Percentiles rank a stretch among this genome's conserved stretches.
Evolutionary conservation across 1,140 invertebrate species (phyloP).

Genomic region (Atta colombica): DNA sequence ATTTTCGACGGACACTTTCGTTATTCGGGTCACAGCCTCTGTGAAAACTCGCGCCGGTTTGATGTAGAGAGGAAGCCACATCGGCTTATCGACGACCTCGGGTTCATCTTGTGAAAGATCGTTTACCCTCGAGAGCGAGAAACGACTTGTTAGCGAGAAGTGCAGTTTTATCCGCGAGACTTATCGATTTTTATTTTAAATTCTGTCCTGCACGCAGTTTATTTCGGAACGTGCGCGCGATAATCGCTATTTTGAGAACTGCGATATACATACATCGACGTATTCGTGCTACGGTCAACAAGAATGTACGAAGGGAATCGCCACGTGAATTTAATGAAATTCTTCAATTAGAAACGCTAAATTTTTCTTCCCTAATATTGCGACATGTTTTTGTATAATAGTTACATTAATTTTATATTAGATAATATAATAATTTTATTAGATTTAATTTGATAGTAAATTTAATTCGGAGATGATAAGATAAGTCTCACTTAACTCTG

Average conservation of each 20-base stretch:
- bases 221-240: slow-evolving; percentile 36
- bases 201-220: slow-evolving; percentile 27
- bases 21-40: slow-evolving; percentile 65
- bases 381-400: not conserved
- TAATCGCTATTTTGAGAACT: slow-evolving; percentile 43
- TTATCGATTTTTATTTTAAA: slow-evolving; percentile 31
- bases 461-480: too few species aligned
- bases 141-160: slow-evolving; percentile 18
- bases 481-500: not conserved
- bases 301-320: not conserved
- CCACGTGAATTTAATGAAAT: not conserved
- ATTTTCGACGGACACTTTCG: slow-evolving; percentile 61
- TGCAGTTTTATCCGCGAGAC: slow-evolving; percentile 7
- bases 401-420: not conserved
- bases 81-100: slow-evolving; percentile 58
- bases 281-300: not conserved
- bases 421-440: not conserved
- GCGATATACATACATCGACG: slow-evolving; percentile 10
- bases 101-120: slow-evolving; percentile 38
- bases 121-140: slow-evolving; percentile 37
- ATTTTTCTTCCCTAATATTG: not conserved
- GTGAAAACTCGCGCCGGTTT: slow-evolving; percentile 7
- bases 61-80: slow-evolving; percentile 19
- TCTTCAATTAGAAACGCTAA: not conserved
- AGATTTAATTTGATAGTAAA: not conserved